Conservation (phyloP, 2,113 vertebrate genomes). For the Pseudorasbora parva region DNA sequence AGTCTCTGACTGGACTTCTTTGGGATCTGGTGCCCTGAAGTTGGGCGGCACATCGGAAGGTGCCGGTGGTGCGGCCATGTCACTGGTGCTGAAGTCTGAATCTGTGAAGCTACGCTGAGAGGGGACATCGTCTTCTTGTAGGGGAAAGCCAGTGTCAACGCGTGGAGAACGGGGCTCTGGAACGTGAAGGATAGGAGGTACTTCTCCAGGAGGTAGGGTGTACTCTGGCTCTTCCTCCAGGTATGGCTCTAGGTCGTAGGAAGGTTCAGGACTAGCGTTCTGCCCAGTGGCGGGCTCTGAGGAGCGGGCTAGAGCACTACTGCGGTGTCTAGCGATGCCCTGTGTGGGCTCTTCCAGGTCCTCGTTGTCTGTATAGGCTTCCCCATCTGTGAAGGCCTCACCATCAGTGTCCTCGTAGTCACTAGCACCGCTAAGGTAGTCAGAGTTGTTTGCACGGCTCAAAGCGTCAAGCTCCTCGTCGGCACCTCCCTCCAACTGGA, state of each 20-base stretch:
- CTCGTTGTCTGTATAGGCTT: slow-evolving; percentile 81
- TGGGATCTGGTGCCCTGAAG: slow-evolving; percentile 74
- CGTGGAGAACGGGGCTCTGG: slow-evolving; percentile 49
- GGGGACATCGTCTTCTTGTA: slow-evolving; percentile 54
- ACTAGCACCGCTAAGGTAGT: slow-evolving; percentile 92
- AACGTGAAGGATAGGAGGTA: slow-evolving; percentile 68
- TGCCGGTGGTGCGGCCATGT: slow-evolving; percentile 47
- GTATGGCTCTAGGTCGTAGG: background rate
- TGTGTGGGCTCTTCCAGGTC: slow-evolving; percentile 79
- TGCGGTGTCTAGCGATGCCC: slow-evolving; percentile 40
- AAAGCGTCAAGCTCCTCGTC: slow-evolving; percentile 81
- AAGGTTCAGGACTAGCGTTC: slow-evolving; percentile 47
- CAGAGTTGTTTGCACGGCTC: slow-evolving; percentile 66
- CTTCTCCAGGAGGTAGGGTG: slow-evolving; percentile 46
- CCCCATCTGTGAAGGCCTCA: slow-evolving; percentile 77
- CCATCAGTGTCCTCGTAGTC: slow-evolving; percentile 93
- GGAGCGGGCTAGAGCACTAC: slow-evolving; percentile 62
- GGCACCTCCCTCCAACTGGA: slow-evolving; percentile 78
- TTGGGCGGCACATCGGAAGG: slow-evolving; percentile 73
- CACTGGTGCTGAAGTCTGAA: slow-evolving; percentile 67
- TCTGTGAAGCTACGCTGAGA: slow-evolving; percentile 70
- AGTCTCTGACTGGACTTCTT: slow-evolving; percentile 32
- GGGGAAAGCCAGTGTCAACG: slow-evolving; percentile 38
- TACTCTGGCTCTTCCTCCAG: slow-evolving; percentile 32
- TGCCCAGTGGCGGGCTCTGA: slow-evolving; percentile 65